Conservation (phyloP, 1,140 invertebrate species). For the Tigriopus japonicus region DNA sequence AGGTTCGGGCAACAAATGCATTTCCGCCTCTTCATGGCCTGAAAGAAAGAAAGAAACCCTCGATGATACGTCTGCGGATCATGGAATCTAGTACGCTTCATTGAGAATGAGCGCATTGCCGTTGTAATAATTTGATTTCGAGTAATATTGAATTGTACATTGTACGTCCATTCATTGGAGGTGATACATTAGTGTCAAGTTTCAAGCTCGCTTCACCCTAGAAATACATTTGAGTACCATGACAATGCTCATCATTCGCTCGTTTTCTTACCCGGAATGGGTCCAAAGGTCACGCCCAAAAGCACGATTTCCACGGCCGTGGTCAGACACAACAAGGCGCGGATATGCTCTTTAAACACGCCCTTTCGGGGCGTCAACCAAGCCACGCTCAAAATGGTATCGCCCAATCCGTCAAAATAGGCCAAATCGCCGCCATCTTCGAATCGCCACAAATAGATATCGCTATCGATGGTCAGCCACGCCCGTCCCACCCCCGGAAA, state of each 20-base stretch:
- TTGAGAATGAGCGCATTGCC: too few relatives aligned
- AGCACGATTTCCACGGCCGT: conserved; percentile 84
- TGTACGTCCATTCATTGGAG: too few relatives aligned
- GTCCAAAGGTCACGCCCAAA: conserved; percentile 48
- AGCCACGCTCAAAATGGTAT: conserved; percentile 61
- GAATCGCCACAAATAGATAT: conserved; percentile 92
- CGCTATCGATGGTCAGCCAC: conserved; percentile 92
- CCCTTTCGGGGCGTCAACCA: conserved; percentile 62
- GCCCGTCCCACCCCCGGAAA: conserved; percentile 68
- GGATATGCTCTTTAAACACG: conserved; percentile 76
- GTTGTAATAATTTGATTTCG: too few relatives aligned
- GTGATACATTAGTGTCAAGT: too few relatives aligned
- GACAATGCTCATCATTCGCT: too few relatives aligned
- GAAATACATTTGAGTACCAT: too few relatives aligned
- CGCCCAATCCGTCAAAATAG: conserved; percentile 76
- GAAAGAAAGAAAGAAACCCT: too few relatives aligned
- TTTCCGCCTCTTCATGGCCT: conserved; percentile 38
- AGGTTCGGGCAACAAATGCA: conserved; percentile 80
- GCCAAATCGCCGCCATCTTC: conserved; percentile 74
- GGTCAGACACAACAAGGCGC: conserved; percentile 69
- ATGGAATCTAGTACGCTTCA: too few relatives aligned
- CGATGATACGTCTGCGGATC: too few relatives aligned
- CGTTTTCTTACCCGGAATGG: conserved; percentile 25
- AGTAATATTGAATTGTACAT: too few relatives aligned
- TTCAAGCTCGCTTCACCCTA: too few relatives aligned